phyloP scores from a whole-genome alignment of 2,888 invertebrate species.

The Achlya flavicornis region DNA sequence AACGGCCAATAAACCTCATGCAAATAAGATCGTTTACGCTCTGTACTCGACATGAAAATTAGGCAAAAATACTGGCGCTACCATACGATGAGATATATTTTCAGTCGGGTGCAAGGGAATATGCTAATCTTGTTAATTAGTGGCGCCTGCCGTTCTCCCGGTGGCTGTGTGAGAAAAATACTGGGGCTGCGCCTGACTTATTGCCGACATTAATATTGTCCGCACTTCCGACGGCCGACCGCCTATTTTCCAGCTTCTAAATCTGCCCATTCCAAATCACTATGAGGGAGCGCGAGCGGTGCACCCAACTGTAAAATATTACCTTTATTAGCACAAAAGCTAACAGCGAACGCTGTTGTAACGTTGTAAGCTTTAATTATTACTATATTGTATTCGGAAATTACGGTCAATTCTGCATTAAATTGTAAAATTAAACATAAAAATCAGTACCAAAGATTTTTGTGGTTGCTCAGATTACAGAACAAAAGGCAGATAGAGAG shows the following conservation, averaged over 20 bases:
- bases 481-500: no score
- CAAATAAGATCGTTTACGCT: slow-evolving; percentile 53
- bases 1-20: slow-evolving; percentile 45
- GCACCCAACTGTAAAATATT: slow-evolving; percentile 30
- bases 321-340: slow-evolving; percentile 25
- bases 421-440: no score
- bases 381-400: not conserved
- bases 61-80: slow-evolving; percentile 52
- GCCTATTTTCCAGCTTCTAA: slow-evolving; percentile 65
- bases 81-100: slow-evolving; percentile 50
- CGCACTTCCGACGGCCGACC: slow-evolving; percentile 69
- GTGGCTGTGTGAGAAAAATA: slow-evolving; percentile 72
- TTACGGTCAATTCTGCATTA: no score
- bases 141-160: slow-evolving; percentile 69
- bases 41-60: slow-evolving; percentile 54
- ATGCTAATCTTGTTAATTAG: slow-evolving; percentile 83
- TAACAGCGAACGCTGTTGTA: slow-evolving; percentile 5
- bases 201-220: slow-evolving; percentile 77
- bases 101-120: slow-evolving; percentile 57
- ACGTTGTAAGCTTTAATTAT: slow-evolving; percentile 2
- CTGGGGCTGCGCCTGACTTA: slow-evolving; percentile 70
- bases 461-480: no score
- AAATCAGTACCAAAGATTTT: no score
- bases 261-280: slow-evolving; percentile 49
- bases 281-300: slow-evolving; percentile 26